A percentile compares a stretch with the other conserved stretches of the same genome.
Conservation (phyloP, 2,888 invertebrate genomes). For the Eristalis pertinax region DNA sequence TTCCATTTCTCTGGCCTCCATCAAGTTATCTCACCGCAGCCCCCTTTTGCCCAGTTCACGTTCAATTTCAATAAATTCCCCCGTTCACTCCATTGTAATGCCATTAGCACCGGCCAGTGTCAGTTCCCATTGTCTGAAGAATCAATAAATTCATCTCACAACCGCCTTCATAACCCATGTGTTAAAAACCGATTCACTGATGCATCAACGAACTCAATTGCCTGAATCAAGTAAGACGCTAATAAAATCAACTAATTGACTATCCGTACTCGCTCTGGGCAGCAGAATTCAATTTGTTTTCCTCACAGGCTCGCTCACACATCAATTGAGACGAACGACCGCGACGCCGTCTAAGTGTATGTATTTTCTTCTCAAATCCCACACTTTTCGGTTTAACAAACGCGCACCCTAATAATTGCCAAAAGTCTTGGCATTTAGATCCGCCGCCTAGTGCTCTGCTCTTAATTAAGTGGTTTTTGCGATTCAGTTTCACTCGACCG, state of each 20-base stretch:
- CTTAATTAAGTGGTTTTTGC: slow-evolving; percentile 19
- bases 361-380: not conserved
- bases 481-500: not conserved
- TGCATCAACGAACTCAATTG: not conserved
- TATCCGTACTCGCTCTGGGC: not conserved
- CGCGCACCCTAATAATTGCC: slow-evolving; percentile 2
- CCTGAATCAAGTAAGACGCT: not conserved
- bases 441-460: not conserved
- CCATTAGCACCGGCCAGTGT: not conserved
- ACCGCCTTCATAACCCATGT: not conserved
- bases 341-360: not conserved
- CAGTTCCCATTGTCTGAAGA: not conserved
- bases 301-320: not conserved
- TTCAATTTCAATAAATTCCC: not conserved
- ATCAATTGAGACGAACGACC: not conserved
- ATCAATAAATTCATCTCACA: not conserved
- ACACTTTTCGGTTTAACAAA: not conserved
- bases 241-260: slow-evolving; percentile 1
- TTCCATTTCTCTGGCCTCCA: not conserved
- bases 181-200: not conserved
- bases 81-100: no score
- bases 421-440: slow-evolving; percentile 3
- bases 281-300: not conserved
- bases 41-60: not conserved
- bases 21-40: not conserved